A percentile compares a stretch with the other conserved stretches of the same genome.
These are phyloP conservation scores for Drosophila mulleri DNA, from an alignment of 2,888 invertebrate genomes.

Conservation along the genomic window DNA sequence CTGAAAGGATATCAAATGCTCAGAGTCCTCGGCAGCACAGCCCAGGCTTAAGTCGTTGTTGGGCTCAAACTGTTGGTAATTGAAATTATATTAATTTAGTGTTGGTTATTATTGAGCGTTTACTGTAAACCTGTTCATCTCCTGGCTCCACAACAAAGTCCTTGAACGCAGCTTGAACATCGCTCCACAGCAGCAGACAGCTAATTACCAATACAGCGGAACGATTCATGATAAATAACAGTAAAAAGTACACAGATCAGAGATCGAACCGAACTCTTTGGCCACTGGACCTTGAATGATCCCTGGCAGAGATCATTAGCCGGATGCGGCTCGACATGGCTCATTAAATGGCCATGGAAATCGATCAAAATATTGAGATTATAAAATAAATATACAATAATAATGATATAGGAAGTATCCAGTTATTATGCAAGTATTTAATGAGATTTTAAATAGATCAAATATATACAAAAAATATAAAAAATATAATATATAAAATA, in stretches of 20 bases:
- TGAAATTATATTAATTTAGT: too few relatives aligned
- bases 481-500: background rate
- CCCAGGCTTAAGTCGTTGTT: constrained; percentile 21
- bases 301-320: background rate
- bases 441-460: background rate
- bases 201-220: constrained; percentile 13
- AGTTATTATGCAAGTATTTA: background rate
- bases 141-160: constrained; percentile 68
- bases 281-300: constrained; percentile 54
- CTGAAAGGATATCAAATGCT: constrained; percentile 22
- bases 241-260: background rate
- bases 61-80: constrained; percentile 1
- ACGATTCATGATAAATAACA: constrained; percentile 36
- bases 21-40: constrained; percentile 15
- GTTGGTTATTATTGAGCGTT: background rate
- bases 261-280: constrained; percentile 22
- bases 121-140: constrained; percentile 13
- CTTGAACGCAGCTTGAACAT: constrained; percentile 52
- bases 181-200: constrained; percentile 32
- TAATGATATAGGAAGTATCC: background rate
- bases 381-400: background rate
- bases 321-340: constrained; percentile 33
- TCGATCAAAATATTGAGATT: constrained; percentile 8
- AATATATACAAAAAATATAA: background rate
- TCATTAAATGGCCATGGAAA: constrained; percentile 31